Evolutionary conservation across 2,888 invertebrate genomes (phyloP).

Genomic region (Athrips mouffetella): DNA sequence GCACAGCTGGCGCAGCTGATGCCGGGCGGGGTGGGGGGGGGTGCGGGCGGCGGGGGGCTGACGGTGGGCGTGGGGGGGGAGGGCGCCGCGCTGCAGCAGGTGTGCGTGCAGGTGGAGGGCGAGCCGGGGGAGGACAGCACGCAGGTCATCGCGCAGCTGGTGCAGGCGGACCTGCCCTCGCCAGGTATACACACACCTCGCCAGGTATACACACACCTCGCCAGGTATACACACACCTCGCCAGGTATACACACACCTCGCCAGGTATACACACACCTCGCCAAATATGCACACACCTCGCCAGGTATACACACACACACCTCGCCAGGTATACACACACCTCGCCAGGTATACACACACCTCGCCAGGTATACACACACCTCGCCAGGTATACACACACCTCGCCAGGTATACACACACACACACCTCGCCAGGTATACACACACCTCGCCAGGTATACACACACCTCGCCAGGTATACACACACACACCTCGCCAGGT

Average conservation of each 20-base stretch:
- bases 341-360: neutral
- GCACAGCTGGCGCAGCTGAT: conserved; percentile 76
- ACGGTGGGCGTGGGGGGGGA: conserved; percentile 74
- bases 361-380: neutral
- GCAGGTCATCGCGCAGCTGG: conserved; percentile 91
- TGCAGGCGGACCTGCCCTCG: conserved; percentile 90
- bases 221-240: neutral
- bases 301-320: neutral
- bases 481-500: neutral
- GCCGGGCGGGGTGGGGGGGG: conserved; percentile 71
- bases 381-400: neutral
- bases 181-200: conserved; percentile 81
- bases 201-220: conserved; percentile 80
- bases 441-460: neutral
- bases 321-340: neutral
- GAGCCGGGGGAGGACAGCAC: conserved; percentile 81
- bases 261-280: neutral
- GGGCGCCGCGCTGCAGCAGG: conserved; percentile 73
- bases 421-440: neutral
- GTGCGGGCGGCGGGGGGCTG: conserved; percentile 45
- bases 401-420: conserved; percentile 1
- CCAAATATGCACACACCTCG: neutral
- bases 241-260: neutral
- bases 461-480: neutral
- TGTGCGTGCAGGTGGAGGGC: conserved; percentile 75